Percentiles rank a stretch among this genome's conserved stretches.
These are phyloP conservation scores for Microcaecilia unicolor DNA, from an alignment of 2,797 vertebrate species.

Conservation along the genomic window DNA sequence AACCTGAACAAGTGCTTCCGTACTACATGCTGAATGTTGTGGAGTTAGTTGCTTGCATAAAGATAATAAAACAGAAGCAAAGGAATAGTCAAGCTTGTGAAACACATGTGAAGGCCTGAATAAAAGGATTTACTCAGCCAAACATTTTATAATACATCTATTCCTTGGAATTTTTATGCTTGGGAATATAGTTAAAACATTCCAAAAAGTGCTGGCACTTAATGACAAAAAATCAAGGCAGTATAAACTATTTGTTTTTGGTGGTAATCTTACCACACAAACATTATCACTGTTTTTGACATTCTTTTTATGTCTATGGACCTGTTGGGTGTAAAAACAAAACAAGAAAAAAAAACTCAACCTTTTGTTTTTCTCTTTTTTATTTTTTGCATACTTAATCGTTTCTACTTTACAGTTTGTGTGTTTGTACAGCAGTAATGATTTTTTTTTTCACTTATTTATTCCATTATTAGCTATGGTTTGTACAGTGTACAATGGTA, in stretches of 20 bases:
- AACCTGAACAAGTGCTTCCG: slow-evolving; percentile 57
- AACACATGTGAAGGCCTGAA: slow-evolving; percentile 26
- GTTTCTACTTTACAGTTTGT: slow-evolving; percentile 59
- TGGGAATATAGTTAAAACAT: slow-evolving; percentile 50
- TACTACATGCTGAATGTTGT: slow-evolving; percentile 34
- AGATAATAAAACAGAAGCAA: slow-evolving; percentile 25
- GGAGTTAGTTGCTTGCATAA: slow-evolving; percentile 26
- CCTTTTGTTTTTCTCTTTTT: too few relatives aligned
- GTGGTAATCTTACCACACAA: slow-evolving; percentile 42
- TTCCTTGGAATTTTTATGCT: slow-evolving; percentile 38
- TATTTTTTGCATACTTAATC: slow-evolving; percentile 34
- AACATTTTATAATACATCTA: slow-evolving; percentile 50
- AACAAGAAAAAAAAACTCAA: too few relatives aligned
- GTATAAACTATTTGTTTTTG: slow-evolving; percentile 25
- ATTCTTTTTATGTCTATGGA: slow-evolving; percentile 50
- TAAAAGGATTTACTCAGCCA: slow-evolving; percentile 41
- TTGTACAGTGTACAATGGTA: slow-evolving; percentile 96
- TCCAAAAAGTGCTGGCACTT: slow-evolving; percentile 61
- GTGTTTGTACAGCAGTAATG: slow-evolving; percentile 86
- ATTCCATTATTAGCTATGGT: slow-evolving; percentile 95
- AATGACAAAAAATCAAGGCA: slow-evolving; percentile 40
- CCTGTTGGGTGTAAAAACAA: slow-evolving; percentile 60
- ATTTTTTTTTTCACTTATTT: slow-evolving; percentile 92
- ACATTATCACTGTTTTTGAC: slow-evolving; percentile 45
- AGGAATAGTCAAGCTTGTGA: slow-evolving; percentile 29